Evolutionary conservation across 1,140 invertebrate species (phyloP).

Genomic region (Cyclina sinensis): DNA sequence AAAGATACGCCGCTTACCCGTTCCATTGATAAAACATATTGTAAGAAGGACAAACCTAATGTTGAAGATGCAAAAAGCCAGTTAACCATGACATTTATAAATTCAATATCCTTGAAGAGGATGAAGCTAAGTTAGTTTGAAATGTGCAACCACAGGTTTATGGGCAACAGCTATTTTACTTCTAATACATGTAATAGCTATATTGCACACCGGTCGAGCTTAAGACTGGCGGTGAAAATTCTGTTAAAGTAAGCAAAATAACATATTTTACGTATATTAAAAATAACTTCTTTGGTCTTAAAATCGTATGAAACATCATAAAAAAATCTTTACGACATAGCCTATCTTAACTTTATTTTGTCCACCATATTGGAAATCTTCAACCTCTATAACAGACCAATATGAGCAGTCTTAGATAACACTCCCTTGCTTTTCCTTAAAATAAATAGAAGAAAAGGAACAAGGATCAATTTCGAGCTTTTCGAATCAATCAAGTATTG

Average conservation of each 20-base stretch:
- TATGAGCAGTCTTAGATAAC: too few relatives aligned
- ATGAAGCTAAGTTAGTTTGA: background rate
- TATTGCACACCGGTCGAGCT: conserved; percentile 4
- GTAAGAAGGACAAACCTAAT: background rate
- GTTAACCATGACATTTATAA: conserved; percentile 19
- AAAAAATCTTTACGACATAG: too few relatives aligned
- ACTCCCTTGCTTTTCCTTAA: too few relatives aligned
- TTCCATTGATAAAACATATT: conserved; percentile 28
- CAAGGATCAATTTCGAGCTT: too few relatives aligned
- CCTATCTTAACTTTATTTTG: too few relatives aligned
- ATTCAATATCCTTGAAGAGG: conserved; percentile 21
- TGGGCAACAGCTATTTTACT: conserved; percentile 10
- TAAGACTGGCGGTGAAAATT: conserved; percentile 44
- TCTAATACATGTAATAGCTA: background rate
- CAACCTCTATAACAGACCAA: too few relatives aligned
- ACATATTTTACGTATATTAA: background rate
- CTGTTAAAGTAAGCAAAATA: conserved; percentile 27
- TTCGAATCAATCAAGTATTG: too few relatives aligned
- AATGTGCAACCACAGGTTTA: background rate
- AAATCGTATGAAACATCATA: conserved; percentile 22
- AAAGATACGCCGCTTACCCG: conserved; percentile 1
- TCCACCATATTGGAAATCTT: too few relatives aligned
- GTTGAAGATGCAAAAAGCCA: background rate
- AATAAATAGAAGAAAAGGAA: too few relatives aligned
- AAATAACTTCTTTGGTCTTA: conserved; percentile 31